Conservation (phyloP, 2,888 invertebrate species). For the Drosophila mimetica region DNA sequence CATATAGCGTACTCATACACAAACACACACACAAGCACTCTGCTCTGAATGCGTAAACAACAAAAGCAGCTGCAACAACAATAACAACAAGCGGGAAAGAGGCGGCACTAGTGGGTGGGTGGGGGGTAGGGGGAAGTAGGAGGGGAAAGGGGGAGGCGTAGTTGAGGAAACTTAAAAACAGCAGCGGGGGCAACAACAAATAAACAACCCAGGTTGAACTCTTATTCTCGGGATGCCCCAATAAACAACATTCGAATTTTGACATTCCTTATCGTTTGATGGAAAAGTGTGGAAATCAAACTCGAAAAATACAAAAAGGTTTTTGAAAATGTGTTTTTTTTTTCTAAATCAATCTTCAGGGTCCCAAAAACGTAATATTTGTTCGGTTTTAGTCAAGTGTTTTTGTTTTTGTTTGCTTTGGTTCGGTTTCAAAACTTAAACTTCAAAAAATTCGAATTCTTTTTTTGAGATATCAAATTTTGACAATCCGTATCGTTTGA, state of each 20-base stretch:
- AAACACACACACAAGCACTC: constrained; percentile 3
- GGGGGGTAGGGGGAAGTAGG: neutral
- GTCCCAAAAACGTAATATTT: no score
- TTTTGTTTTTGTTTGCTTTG: no score
- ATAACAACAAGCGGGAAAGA: constrained; percentile 32
- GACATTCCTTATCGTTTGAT: neutral
- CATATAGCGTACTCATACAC: constrained; percentile 29
- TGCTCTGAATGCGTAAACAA: constrained; percentile 68
- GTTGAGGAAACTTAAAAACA: constrained; percentile 54
- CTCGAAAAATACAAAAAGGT: neutral
- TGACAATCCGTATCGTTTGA: no score
- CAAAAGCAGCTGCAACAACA: constrained; percentile 73
- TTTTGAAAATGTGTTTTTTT: no score
- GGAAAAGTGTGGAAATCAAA: neutral
- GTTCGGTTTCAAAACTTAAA: no score
- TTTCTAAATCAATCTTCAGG: no score
- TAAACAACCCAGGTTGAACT: constrained; percentile 36
- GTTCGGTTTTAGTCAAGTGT: no score
- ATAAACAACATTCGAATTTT: constrained; percentile 21
- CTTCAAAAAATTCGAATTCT: no score
- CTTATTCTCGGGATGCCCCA: constrained; percentile 20
- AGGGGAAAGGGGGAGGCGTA: neutral
- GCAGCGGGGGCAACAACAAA: constrained; percentile 52
- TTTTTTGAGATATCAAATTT: no score
- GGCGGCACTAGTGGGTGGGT: neutral